Evolutionary conservation across 2,797 vertebrate genomes (phyloP).

Genomic region (Microctenopoma lineatum): DNA sequence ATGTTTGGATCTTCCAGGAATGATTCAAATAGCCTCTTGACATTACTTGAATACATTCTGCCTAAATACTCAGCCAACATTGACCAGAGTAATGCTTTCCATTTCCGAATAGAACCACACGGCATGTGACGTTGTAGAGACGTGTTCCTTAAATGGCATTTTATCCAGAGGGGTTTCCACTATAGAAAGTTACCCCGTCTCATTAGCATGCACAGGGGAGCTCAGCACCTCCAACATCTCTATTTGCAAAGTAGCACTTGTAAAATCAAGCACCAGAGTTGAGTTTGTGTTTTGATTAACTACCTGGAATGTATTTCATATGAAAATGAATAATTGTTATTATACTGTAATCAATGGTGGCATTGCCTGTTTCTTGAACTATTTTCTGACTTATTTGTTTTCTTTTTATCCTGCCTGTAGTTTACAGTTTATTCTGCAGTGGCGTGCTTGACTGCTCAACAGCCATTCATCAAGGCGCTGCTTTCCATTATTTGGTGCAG

Average conservation of each 20-base stretch:
- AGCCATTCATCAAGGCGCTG: constrained; percentile 83
- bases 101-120: background rate
- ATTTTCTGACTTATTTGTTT: constrained; percentile 78
- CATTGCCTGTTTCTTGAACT: constrained; percentile 62
- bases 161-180: background rate
- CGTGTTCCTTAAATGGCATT: constrained; percentile 1
- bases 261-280: constrained; percentile 50
- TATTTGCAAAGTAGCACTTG: constrained; percentile 43
- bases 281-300: constrained; percentile 59
- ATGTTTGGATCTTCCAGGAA: background rate
- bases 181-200: constrained; percentile 26
- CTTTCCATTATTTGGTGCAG: constrained; percentile 86
- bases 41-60: background rate
- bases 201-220: constrained; percentile 46
- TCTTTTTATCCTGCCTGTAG: constrained; percentile 74
- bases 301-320: constrained; percentile 50
- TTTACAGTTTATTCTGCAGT: constrained; percentile 80
- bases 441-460: constrained; percentile 79
- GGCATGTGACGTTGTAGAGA: constrained; percentile 4
- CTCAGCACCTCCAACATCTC: constrained; percentile 39
- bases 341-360: constrained; percentile 75
- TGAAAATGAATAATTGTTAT: constrained; percentile 71
- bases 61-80: background rate
- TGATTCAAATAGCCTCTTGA: constrained; percentile 6
- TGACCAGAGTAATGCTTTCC: background rate